Conservation (phyloP, 2,888 invertebrate genomes). For the Lucinisca nassula region DNA sequence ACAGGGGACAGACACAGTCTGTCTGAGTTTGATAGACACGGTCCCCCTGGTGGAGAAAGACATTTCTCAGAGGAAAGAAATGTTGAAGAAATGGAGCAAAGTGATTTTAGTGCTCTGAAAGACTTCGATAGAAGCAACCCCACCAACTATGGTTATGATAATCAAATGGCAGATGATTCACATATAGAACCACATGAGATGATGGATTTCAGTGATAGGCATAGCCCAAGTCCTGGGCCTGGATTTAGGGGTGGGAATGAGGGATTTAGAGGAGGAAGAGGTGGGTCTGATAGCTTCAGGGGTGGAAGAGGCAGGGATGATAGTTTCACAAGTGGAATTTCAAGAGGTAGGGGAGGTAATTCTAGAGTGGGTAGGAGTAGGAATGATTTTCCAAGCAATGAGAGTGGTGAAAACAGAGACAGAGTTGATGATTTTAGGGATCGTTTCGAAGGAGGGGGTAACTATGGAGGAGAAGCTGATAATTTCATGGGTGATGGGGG, state of each 20-base stretch:
- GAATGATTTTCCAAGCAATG: neutral
- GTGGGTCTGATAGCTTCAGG: neutral
- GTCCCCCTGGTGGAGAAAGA: neutral
- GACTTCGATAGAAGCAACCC: neutral
- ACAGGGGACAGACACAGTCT: slow-evolving; percentile 5
- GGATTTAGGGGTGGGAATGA: slow-evolving; percentile 32
- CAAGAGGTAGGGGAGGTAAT: neutral
- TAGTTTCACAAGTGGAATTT: slow-evolving; percentile 7
- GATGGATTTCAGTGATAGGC: slow-evolving; percentile 21
- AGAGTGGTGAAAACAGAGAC: neutral
- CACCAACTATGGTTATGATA: slow-evolving; percentile 23
- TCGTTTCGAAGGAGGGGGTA: slow-evolving; percentile 29
- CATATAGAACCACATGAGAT: neutral
- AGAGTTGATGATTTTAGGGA: neutral
- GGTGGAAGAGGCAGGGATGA: slow-evolving; percentile 16
- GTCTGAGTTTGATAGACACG: slow-evolving; percentile 13
- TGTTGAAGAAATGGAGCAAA: neutral
- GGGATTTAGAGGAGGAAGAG: neutral
- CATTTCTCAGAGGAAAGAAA: neutral
- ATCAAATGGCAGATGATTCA: slow-evolving; percentile 23
- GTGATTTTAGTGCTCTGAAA: neutral
- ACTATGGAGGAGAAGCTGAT: neutral
- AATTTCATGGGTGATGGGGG: neutral
- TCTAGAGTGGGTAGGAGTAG: slow-evolving; percentile 12
- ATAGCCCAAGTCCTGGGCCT: slow-evolving; percentile 25